Evolutionary conservation across 2,888 invertebrate species (phyloP), one percentile per base, ranked within the genome.

Genomic region (Pachliopta kotzebuea): DNA sequence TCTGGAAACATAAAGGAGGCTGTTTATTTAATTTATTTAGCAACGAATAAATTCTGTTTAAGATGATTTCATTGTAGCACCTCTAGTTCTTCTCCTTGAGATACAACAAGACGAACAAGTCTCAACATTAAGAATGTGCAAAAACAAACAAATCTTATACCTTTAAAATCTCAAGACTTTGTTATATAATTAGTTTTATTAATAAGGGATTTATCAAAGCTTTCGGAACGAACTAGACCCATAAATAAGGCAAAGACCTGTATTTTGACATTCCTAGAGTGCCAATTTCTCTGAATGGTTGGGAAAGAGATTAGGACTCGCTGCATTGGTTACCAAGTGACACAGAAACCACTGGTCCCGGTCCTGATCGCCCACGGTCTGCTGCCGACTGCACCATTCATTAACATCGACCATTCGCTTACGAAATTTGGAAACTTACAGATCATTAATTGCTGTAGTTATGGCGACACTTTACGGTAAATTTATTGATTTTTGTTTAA

Each of bases 351-450:
- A 73, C 74, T 71, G 72, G 74, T 71, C 76, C 68, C 68, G 67
- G 74, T 77, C 88, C 78, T 81, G 88, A 87, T 84, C 64, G 89
- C 88, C 89, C 86, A 89, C 81, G 68, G 68, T 67, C 21, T 9
- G 69, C 64, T 65, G 68, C 50, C 49, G 55, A 31, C 61, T 62
- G 74, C 7, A 20, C 79, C 78, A 78, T 82, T 85, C 83, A 82
- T 84, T 86, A 88, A 86, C 82, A 84, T 82, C 79, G 71, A 80
- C 81, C 80, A 81, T 80, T 81, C 81, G 77, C 79, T 85, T 84
- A 84, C 83, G 79, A 83, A 86, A 87, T 81, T 76, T 72, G 77
- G 76, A 82, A 79, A 56, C 50, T 58, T 59, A 55, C 50, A 58
- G 63, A 49, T 24, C 50, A 37, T 60, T 64, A 64, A 64, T 64